Evolutionary conservation across 2,888 invertebrate species (phyloP), one percentile per base, ranked within the genome.

Genomic region (Tenodera sinensis): DNA sequence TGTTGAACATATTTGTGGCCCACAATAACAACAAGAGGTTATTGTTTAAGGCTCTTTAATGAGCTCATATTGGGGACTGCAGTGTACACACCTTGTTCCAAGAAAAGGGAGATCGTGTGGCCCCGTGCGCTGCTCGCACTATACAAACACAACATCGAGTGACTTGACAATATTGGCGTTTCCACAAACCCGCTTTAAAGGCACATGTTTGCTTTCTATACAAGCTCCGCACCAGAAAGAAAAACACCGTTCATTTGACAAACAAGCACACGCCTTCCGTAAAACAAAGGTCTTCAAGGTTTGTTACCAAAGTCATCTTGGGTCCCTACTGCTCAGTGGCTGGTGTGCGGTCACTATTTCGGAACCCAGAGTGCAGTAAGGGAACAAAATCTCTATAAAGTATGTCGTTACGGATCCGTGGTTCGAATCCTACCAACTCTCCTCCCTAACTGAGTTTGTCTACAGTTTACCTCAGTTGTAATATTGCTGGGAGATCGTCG

Each of bases 131-230:
- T 25, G 54, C 54, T 71, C 25, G 54, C 54, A 6, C 54, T 71
- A 71, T 71, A 15, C 54, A 71, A 71, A 71, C 54, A 71, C 6
- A 71, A 71, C 54, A 71, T 71, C 20, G 89, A 89, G 89, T 89
- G 89, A 88, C 86, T 30, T 85, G 88, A 84, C 88, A 89, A 89
- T 89, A 89, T 89, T 89, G 85, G 89, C 88, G 88, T 88, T 88
- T 88, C 88, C 84, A 89, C 84, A 88, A 30, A 12, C 82, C 87
- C 82, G 87, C 87, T 87, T 30, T 81, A 71, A 86, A 86, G 86
- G 71, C 81, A 81, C 25, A 42, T 87, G 87, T 87, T 87, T 87
- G 83, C 42, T 87, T 87, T 71, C 42, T 85, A 28, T 54, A n/a
- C 54, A 84, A 54, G 8, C 86, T 20, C 86, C 81, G 81, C 86